A percentile compares a stretch with the other conserved stretches of the same genome.
Conservation (phyloP, 2,113 vertebrate species). For the Chamaea fasciata region DNA sequence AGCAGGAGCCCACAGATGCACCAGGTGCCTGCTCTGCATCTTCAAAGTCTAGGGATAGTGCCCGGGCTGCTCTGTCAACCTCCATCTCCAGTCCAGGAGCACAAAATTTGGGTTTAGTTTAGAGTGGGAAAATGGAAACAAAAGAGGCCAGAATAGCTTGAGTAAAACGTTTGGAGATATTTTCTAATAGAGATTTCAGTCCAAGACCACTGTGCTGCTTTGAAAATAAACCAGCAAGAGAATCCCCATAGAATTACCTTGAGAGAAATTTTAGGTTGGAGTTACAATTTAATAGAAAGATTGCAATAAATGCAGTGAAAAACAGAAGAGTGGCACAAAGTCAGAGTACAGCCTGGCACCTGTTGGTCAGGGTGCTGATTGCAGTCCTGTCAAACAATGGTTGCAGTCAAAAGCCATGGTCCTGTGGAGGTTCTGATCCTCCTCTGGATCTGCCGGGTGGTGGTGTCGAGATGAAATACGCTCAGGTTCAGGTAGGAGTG, state of each 20-base stretch:
- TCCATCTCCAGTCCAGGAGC: neutral
- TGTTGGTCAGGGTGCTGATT: neutral
- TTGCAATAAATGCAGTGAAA: neutral
- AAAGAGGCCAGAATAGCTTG: neutral
- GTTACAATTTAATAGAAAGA: neutral
- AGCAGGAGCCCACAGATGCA: neutral
- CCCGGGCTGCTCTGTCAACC: neutral
- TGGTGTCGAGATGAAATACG: fast-evolving
- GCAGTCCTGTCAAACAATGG: neutral
- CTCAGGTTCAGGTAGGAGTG: neutral
- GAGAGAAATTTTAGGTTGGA: neutral
- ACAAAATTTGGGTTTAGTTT: neutral
- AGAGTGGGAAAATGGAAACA: neutral
- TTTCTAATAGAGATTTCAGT: neutral
- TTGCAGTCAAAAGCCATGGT: neutral
- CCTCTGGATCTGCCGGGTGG: neutral
- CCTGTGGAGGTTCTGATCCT: neutral
- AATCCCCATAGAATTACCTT: neutral
- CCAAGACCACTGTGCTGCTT: neutral
- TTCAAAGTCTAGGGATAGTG: neutral
- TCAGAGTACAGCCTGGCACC: neutral
- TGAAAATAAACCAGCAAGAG: neutral
- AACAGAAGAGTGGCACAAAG: neutral
- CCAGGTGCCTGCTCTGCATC: neutral
- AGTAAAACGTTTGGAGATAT: neutral